Base-by-base conservation (phyloP, 2,113 vertebrate species). In the Lamprologus callipterus region DNA sequence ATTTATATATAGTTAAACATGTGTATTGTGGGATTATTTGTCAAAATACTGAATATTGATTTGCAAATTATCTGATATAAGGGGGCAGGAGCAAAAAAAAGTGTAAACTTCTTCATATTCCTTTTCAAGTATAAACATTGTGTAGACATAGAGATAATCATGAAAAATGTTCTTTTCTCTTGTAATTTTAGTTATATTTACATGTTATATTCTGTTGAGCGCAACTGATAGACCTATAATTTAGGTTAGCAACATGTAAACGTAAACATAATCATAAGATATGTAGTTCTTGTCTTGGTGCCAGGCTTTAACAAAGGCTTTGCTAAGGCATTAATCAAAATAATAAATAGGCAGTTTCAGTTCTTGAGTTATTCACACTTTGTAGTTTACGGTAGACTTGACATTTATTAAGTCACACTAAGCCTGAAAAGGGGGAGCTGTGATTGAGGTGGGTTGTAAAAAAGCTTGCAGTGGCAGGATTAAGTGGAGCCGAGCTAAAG, bases 181-280 rank as follows among this genome's bases (percentile, higher is more conserved):
- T 1, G 19, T 5, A 21, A 68, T 68, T 68, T 68, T 68, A 37
- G 33, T 37, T 68, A 68, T 68, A 68, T 37, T 68, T 37, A 37
- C 17, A n/a, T 37, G 60, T 37, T 26, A 8, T 45, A 10, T 17
- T 45, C 13, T 45, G 21, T 45, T 9, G 37, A 45, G 8, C 3
- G 3, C 13, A 26, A 17, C 4, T 28, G 0, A 0, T 8, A 47
- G 45, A 47, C 0, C 12, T 23, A 6, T 42, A 16, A 70, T 2
- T 23, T n/a, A 47, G 68, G 8, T 45, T 45, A 45, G 68, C 40
- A 73, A 45, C 9, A 7, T 17, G 8, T 28, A 26, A 60, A 60
- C 8, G 0, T 45, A 26, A 45, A 42, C 23, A 13, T 65, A 65
- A 65, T n/a, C 33, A n/a, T 35, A 35, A 35, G 9, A n/a, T 5